phyloP scores from a whole-genome alignment of 1,140 invertebrate genomes.

The Arion vulgaris region DNA sequence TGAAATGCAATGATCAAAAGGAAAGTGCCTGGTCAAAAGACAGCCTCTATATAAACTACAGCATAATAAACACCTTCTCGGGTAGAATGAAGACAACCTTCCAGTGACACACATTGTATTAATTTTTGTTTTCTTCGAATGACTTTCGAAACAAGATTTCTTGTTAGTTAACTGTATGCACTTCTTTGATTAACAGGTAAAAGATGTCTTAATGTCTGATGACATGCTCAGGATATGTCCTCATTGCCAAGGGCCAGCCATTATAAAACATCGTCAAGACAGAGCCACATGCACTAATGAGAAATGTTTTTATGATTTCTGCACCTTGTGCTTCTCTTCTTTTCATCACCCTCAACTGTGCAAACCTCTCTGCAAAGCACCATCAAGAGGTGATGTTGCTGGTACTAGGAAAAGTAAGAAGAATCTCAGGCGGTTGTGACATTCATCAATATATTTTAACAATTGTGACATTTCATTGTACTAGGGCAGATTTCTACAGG shows the following conservation, averaged over 20 bases:
- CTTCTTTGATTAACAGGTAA: not conserved
- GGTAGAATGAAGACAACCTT: no score
- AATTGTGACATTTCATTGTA: no score
- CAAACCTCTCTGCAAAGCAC: slow-evolving; percentile 13
- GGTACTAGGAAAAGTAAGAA: slow-evolving; percentile 25
- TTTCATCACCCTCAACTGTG: not conserved
- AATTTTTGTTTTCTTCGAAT: not conserved
- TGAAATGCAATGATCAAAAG: no score
- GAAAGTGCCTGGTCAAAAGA: no score
- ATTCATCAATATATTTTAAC: not conserved
- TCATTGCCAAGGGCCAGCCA: not conserved
- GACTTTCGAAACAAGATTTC: not conserved
- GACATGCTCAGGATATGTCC: slow-evolving; percentile 2
- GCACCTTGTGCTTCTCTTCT: not conserved
- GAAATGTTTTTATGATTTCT: slow-evolving; percentile 23
- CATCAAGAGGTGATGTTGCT: slow-evolving; percentile 16
- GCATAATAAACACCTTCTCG: no score
- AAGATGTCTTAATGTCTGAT: not conserved
- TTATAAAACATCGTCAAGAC: slow-evolving; percentile 3
- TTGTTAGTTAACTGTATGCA: not conserved
- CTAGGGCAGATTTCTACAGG: no score
- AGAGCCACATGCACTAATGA: not conserved
- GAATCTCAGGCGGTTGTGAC: slow-evolving; percentile 16
- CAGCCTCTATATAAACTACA: no score
- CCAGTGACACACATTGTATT: no score